Conservation (phyloP, 2,888 invertebrate genomes). For the Frankliniella fusca region DNA sequence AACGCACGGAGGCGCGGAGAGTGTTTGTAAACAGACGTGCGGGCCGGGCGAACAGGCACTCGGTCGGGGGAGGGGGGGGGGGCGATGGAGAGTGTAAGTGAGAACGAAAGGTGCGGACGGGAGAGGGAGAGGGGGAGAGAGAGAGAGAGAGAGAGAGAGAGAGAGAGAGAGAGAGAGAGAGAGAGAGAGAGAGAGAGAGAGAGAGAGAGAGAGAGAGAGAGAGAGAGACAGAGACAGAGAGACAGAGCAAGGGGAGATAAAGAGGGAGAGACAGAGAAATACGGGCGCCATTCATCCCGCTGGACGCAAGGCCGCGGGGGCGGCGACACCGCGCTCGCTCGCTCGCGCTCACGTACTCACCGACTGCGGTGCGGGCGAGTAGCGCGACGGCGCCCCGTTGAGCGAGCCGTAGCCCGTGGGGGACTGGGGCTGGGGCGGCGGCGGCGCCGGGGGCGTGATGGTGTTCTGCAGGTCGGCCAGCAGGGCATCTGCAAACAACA, state of each 20-base stretch:
- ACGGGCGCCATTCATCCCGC: background rate
- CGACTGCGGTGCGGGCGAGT: conserved; percentile 57
- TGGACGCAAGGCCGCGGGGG: background rate
- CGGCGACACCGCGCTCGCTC: background rate
- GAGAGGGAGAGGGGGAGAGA: too few relatives aligned
- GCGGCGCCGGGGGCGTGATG: conserved; percentile 56
- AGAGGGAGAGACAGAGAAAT: too few relatives aligned
- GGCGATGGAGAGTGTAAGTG: background rate
- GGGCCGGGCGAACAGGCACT: background rate
- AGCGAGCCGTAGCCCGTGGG: conserved; percentile 73
- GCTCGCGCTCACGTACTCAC: conserved; percentile 50
- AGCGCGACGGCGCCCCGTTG: conserved; percentile 53
- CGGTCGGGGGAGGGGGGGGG: too few relatives aligned
- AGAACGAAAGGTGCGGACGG: background rate
- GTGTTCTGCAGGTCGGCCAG: conserved; percentile 95
- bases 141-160: too few relatives aligned
- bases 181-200: too few relatives aligned
- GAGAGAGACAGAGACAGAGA: too few relatives aligned
- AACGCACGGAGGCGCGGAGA: background rate
- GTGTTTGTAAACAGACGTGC: background rate
- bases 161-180: too few relatives aligned
- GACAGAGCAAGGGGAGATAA: too few relatives aligned
- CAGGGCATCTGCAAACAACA: conserved; percentile 76
- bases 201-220: too few relatives aligned
- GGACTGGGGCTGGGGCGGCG: conserved; percentile 44